phyloP scores from a whole-genome alignment of 2,888 invertebrate genomes.

The Latheticus oryzae region DNA sequence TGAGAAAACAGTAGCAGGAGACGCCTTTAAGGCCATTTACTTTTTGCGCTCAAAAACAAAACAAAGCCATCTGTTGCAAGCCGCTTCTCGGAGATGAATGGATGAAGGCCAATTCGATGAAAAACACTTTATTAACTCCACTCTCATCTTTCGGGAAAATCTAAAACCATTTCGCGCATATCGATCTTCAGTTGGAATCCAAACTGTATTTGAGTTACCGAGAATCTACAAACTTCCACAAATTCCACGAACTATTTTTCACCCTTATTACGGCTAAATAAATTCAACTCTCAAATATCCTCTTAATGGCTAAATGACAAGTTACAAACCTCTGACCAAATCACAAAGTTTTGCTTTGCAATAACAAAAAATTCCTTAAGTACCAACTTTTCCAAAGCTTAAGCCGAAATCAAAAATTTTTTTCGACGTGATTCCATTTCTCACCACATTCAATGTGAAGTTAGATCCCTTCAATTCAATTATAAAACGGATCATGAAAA shows the following conservation, averaged over 20 bases:
- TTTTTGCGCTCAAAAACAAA: conserved; percentile 41
- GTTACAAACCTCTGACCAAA: conserved; percentile 7
- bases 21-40: conserved; percentile 38
- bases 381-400: too few relatives aligned
- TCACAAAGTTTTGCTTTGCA: too few relatives aligned
- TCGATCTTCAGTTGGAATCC: conserved; percentile 21
- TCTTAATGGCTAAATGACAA: too few relatives aligned
- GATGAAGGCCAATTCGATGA: conserved; percentile 39
- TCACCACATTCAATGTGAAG: too few relatives aligned
- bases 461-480: too few relatives aligned
- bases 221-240: too few relatives aligned
- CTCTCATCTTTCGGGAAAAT: conserved; percentile 31
- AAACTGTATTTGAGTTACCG: background rate
- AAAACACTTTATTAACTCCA: conserved; percentile 35
- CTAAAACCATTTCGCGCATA: conserved; percentile 8
- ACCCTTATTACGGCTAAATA: too few relatives aligned
- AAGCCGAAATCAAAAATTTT: too few relatives aligned
- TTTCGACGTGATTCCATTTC: too few relatives aligned
- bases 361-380: too few relatives aligned
- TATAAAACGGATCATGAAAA: conserved; percentile 22
- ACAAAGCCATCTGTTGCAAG: conserved; percentile 49
- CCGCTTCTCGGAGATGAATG: conserved; percentile 41
- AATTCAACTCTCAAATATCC: too few relatives aligned
- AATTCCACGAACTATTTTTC: too few relatives aligned
- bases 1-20: conserved; percentile 34